Conservation (phyloP, 2,113 vertebrate genomes). For the Cottus gobio region DNA sequence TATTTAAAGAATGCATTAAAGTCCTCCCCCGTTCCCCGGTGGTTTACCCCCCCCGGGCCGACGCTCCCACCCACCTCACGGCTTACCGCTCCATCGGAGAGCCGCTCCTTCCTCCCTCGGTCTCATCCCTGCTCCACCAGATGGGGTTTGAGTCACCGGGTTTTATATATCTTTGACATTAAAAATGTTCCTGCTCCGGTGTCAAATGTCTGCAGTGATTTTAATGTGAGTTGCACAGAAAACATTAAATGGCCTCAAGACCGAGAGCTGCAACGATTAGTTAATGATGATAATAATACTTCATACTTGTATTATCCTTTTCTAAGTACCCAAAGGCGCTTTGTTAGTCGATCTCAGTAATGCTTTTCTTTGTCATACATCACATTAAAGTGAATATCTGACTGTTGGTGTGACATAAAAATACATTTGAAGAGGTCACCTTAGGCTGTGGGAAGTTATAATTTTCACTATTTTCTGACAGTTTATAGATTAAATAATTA, state of each 20-base stretch:
- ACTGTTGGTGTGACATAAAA: background rate
- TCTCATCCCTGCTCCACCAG: background rate
- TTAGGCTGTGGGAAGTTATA: background rate
- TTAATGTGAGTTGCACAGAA: background rate
- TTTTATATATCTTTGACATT: background rate
- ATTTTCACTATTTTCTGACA: background rate
- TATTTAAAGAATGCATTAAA: slow-evolving; percentile 13
- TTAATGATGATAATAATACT: too few relatives aligned
- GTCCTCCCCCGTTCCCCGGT: background rate
- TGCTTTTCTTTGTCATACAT: background rate
- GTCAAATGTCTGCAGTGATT: background rate
- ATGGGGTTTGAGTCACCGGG: background rate
- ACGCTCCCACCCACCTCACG: background rate
- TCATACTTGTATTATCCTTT: too few relatives aligned
- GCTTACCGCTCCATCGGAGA: background rate
- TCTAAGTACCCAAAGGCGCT: too few relatives aligned
- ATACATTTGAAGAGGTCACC: background rate
- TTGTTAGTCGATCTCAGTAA: background rate
- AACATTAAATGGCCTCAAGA: background rate
- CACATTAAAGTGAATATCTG: background rate
- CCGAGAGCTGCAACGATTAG: background rate
- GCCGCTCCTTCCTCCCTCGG: background rate
- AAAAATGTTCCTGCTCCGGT: background rate
- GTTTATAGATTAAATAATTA: background rate
- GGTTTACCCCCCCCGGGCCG: background rate